Evolutionary conservation across 2,113 vertebrate genomes (phyloP).

Genomic region (Perccottus glenii): DNA sequence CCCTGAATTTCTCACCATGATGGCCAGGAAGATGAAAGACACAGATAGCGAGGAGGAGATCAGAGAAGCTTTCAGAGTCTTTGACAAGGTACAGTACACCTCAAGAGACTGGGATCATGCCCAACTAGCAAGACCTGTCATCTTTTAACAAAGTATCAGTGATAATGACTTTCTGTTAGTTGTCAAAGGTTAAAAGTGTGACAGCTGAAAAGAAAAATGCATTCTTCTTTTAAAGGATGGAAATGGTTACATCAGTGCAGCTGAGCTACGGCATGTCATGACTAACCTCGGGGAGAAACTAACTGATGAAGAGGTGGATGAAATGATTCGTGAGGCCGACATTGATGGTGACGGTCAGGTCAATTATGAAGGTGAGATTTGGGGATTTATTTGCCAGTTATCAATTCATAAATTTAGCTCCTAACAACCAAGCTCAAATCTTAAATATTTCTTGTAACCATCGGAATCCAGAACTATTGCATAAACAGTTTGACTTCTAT

Average conservation of each 20-base stretch:
- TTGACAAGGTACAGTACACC: slow-evolving; percentile 83
- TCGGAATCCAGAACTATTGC: no score
- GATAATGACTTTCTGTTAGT: background rate
- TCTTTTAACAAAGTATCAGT: background rate
- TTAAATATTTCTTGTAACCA: no score
- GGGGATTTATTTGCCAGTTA: background rate
- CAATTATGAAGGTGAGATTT: slow-evolving; percentile 89
- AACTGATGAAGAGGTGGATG: slow-evolving; percentile 89
- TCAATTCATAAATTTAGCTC: background rate
- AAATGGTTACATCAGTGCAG: slow-evolving; percentile 90
- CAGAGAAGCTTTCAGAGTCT: slow-evolving; percentile 90
- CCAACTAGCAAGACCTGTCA: background rate
- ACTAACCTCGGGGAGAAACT: slow-evolving; percentile 93
- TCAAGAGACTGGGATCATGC: background rate
- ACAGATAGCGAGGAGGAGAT: slow-evolving; percentile 93
- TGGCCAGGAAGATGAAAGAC: slow-evolving; percentile 94
- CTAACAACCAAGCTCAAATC: no score
- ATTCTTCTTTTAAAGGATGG: slow-evolving; percentile 78
- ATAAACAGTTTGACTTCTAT: no score
- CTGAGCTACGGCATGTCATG: slow-evolving; percentile 90
- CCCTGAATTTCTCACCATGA: slow-evolving; percentile 92
- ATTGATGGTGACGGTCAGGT: slow-evolving; percentile 91
- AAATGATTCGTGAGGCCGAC: slow-evolving; percentile 93
- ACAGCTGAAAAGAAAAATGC: background rate
- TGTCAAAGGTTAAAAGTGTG: background rate